phyloP scores from a whole-genome alignment of 2,113 vertebrate species.

The Poeciliopsis prolifica region DNA sequence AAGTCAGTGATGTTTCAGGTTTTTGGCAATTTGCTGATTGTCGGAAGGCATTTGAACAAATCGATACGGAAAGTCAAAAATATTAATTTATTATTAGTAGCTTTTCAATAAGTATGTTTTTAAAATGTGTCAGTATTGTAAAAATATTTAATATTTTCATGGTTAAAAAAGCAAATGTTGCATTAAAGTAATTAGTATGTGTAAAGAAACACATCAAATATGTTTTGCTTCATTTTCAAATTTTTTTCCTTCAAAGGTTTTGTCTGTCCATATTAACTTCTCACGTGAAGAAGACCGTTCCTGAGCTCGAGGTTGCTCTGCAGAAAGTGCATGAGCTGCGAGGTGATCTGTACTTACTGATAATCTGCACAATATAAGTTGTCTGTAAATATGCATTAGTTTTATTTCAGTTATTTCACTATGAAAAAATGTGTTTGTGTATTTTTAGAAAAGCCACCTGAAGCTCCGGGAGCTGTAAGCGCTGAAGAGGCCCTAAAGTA shows the following conservation, averaged over 20 bases:
- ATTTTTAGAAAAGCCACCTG: constrained; percentile 74
- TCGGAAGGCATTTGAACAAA: neutral
- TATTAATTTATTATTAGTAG: neutral
- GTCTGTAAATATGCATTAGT: neutral
- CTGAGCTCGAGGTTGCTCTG: constrained; percentile 90
- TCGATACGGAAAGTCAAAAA: neutral
- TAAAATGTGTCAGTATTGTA: too few species aligned
- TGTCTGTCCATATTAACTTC: constrained; percentile 91
- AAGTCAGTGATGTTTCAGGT: constrained; percentile 76
- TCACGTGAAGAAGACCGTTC: constrained; percentile 89
- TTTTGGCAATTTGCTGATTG: too few species aligned
- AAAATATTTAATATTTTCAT: too few species aligned
- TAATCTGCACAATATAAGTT: neutral
- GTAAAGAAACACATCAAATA: neutral
- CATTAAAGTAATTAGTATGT: neutral
- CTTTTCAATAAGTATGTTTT: too few species aligned
- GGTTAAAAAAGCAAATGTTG: too few species aligned
- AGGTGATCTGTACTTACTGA: constrained; percentile 75
- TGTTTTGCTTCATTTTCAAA: too few species aligned
- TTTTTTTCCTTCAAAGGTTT: constrained; percentile 79
- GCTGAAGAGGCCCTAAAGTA: constrained; percentile 95
- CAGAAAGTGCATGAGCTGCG: constrained; percentile 94
- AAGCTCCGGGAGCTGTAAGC: constrained; percentile 76
- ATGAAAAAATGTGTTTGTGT: neutral
- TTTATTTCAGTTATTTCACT: neutral